A percentile compares a stretch with the other conserved stretches of the same genome.
phyloP scores from a whole-genome alignment of 53 echinoderm and acorn worm genomes.

The Arbacia lixula region DNA sequence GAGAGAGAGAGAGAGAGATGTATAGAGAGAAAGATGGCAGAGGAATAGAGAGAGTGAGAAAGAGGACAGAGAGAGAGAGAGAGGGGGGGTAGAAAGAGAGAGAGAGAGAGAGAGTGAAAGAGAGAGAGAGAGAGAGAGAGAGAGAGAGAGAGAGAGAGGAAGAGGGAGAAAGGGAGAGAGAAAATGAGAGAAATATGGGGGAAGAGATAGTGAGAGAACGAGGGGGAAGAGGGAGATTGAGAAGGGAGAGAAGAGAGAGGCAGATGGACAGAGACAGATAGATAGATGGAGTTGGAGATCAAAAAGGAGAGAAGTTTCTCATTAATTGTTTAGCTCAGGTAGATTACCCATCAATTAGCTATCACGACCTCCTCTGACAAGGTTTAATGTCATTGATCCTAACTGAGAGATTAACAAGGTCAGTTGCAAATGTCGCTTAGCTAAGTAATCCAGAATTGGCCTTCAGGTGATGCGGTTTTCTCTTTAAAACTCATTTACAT shows the following conservation, averaged over 20 bases:
- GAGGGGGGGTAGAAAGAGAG: neutral
- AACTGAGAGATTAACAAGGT: too few species aligned
- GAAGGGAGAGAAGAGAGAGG: neutral
- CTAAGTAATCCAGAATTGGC: too few species aligned
- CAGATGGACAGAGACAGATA: neutral
- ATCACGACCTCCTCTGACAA: too few species aligned
- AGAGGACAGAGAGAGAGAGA: neutral
- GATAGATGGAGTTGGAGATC: neutral
- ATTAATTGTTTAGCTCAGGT: neutral
- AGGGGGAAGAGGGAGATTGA: too few species aligned
- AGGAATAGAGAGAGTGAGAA: neutral
- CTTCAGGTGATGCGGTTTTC: too few species aligned
- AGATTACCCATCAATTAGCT: constrained; percentile 26
- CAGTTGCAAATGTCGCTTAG: too few species aligned
- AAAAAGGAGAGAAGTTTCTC: neutral
- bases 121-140: neutral
- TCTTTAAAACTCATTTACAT: too few species aligned
- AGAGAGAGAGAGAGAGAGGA: neutral
- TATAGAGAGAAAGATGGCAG: too few species aligned
- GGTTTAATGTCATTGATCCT: too few species aligned
- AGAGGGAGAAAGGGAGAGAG: neutral
- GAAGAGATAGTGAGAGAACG: too few species aligned
- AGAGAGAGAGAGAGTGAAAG: neutral
- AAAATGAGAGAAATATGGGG: neutral
- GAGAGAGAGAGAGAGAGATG: too few species aligned